Percentiles rank a stretch among this genome's conserved stretches.
Evolutionary conservation across 2,888 invertebrate genomes (phyloP).

Genomic region (Cheilosia impressa): DNA sequence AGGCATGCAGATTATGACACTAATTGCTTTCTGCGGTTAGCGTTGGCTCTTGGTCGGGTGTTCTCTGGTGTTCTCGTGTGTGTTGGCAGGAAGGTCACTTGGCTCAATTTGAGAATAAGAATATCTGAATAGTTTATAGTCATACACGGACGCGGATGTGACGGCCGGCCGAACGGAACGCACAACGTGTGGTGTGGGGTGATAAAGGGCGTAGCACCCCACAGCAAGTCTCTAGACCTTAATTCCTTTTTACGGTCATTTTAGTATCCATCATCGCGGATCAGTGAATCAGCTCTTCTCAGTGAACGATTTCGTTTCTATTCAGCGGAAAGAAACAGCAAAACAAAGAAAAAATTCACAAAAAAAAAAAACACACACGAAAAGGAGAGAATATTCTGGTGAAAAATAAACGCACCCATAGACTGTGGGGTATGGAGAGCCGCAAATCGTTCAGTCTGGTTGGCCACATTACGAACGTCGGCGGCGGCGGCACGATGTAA

Average conservation of each 20-base stretch:
- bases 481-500: constrained; percentile 55
- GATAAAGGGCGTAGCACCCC: constrained; percentile 73
- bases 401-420: constrained; percentile 74
- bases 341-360: constrained; percentile 7
- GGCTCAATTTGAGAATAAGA: constrained; percentile 46
- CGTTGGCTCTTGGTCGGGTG: constrained; percentile 22
- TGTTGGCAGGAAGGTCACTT: constrained; percentile 63
- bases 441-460: constrained; percentile 74
- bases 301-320: constrained; percentile 74
- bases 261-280: constrained; percentile 83
- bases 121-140: constrained; percentile 60
- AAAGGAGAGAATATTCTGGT: constrained; percentile 70
- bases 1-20: constrained; percentile 75
- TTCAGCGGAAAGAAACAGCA: constrained; percentile 57
- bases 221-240: constrained; percentile 82
- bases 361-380: constrained; percentile 22
- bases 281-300: constrained; percentile 79
- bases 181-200: constrained; percentile 48
- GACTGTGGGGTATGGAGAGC: neutral
- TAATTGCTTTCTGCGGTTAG: constrained; percentile 72
- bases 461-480: constrained; percentile 65
- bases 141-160: constrained; percentile 46
- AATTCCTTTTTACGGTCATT: constrained; percentile 84
- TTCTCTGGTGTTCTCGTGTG: neutral
- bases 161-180: constrained; percentile 49